Percentiles rank a stretch among this genome's conserved stretches.
phyloP scores from a whole-genome alignment of 2,888 invertebrate genomes.

The Thecophora atra region DNA sequence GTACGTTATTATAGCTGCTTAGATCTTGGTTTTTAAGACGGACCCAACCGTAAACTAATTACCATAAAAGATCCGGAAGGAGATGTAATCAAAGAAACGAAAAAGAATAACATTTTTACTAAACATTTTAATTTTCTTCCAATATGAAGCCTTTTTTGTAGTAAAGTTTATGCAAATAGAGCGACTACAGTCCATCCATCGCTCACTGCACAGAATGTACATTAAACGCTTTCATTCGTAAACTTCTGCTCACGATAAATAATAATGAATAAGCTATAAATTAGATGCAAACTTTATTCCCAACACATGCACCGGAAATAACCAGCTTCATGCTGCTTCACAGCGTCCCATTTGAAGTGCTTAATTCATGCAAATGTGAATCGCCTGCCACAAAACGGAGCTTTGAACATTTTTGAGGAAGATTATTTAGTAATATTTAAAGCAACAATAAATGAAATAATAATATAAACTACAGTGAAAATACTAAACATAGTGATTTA shows the following conservation, averaged over 20 bases:
- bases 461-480: not conserved
- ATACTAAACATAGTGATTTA: not conserved
- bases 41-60: no score
- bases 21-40: no score
- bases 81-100: no score
- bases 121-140: no score
- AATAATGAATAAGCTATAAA: not conserved
- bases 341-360: not conserved
- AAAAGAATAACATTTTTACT: no score
- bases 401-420: no score
- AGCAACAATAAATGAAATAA: not conserved
- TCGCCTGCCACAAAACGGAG: not conserved
- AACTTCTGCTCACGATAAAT: not conserved
- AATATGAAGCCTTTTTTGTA: no score
- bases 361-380: not conserved
- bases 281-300: conserved; percentile 7
- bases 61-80: no score
- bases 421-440: not conserved
- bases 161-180: no score
- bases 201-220: not conserved
- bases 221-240: not conserved
- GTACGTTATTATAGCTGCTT: no score
- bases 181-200: no score
- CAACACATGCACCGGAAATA: not conserved
- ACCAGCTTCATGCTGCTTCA: not conserved